Conservation (phyloP, 2,113 vertebrate genomes). For the Podarcis cretensis region DNA sequence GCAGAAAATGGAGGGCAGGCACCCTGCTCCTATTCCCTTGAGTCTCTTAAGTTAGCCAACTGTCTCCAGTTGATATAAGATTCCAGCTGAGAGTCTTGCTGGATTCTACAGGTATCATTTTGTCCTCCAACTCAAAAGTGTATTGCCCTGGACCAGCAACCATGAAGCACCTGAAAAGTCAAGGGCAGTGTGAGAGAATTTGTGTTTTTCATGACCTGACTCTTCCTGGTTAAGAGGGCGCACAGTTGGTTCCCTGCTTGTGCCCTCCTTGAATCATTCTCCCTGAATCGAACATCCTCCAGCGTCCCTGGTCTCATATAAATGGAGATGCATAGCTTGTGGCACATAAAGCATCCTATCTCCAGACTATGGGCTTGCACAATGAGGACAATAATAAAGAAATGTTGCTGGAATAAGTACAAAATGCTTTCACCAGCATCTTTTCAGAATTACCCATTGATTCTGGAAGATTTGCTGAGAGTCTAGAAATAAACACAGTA, state of each 20-base stretch:
- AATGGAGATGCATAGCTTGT: not conserved
- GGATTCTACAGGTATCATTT: too few relatives aligned
- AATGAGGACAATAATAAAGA: constrained; percentile 1
- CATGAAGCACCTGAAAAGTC: not conserved
- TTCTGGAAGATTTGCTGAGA: constrained; percentile 11
- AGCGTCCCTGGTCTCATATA: not conserved
- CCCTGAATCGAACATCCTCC: not conserved
- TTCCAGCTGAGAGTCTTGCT: too few relatives aligned
- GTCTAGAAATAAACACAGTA: not conserved
- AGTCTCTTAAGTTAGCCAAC: too few relatives aligned
- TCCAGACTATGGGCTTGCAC: not conserved
- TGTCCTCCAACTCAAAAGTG: too few relatives aligned
- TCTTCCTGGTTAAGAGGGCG: not conserved
- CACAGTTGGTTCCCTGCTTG: not conserved
- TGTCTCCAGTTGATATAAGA: too few relatives aligned
- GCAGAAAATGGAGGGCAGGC: too few relatives aligned
- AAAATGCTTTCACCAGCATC: constrained; percentile 2
- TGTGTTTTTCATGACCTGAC: not conserved
- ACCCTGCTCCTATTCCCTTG: too few relatives aligned
- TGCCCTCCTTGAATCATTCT: not conserved
- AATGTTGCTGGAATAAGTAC: constrained; percentile 1
- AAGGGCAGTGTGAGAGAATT: not conserved
- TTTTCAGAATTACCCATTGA: constrained; percentile 14
- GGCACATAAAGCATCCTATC: not conserved
- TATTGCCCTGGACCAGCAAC: too few relatives aligned